phyloP scores from a whole-genome alignment of 2,113 vertebrate species.

The Mellivora capensis region DNA sequence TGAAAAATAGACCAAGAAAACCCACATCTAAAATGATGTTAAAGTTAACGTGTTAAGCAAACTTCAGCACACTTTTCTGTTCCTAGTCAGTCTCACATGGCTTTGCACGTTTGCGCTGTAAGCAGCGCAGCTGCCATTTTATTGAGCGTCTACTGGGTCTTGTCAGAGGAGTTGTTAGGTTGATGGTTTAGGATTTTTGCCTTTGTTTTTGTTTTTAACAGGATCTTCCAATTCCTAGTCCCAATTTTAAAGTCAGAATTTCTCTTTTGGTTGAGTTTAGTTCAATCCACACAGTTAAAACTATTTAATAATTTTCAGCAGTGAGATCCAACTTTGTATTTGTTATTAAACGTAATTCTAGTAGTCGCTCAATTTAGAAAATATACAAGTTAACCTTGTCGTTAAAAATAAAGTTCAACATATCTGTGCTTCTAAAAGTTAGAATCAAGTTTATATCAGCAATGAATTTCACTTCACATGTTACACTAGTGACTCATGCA shows the following conservation, averaged over 20 bases:
- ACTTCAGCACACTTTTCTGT: conserved; percentile 64
- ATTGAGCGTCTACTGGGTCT: conserved; percentile 21
- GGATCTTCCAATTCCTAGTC: conserved; percentile 13
- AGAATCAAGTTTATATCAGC: conserved; percentile 15
- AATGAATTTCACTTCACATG: background rate
- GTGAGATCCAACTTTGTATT: background rate
- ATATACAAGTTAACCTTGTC: background rate
- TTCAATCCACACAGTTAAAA: background rate
- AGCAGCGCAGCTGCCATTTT: background rate
- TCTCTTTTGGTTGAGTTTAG: conserved; percentile 19
- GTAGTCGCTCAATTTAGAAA: conserved; percentile 57
- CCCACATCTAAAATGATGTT: conserved; percentile 75
- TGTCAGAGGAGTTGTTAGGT: background rate
- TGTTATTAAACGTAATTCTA: background rate
- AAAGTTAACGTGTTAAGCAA: conserved; percentile 60
- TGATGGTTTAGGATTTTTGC: background rate
- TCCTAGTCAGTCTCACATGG: conserved; percentile 8
- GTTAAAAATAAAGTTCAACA: background rate
- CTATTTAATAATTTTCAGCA: background rate
- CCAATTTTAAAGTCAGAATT: background rate
- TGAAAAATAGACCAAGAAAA: conserved; percentile 81
- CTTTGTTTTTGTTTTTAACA: background rate
- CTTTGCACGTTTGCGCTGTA: background rate
- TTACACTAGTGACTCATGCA: conserved; percentile 21
- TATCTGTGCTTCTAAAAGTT: conserved; percentile 18